These are phyloP conservation scores for Metopia argyrocephala DNA, from an alignment of 2,888 invertebrate species.

Conservation along the genomic window DNA sequence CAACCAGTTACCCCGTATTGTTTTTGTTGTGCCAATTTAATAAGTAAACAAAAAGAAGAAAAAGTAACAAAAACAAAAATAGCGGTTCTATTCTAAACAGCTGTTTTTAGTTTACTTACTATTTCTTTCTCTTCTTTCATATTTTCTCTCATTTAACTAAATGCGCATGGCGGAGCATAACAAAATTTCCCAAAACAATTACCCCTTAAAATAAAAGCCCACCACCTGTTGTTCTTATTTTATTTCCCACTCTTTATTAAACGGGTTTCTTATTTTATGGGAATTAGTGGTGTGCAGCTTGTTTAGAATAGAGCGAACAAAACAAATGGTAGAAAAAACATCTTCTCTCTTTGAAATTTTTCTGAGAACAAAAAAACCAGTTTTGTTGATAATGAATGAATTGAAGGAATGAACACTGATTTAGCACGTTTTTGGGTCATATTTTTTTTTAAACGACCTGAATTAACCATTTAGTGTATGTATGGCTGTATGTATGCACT, in stretches of 20 bases:
- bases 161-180: constrained; percentile 67
- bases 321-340: constrained; percentile 18
- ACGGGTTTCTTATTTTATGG: not conserved
- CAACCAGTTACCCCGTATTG: constrained; percentile 53
- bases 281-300: constrained; percentile 13
- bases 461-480: not conserved
- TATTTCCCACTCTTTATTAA: constrained; percentile 7
- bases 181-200: constrained; percentile 75
- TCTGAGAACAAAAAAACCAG: not conserved
- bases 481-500: constrained; percentile 21
- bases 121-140: constrained; percentile 43
- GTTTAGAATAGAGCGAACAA: constrained; percentile 59
- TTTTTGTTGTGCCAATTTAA: constrained; percentile 65
- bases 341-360: not conserved
- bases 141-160: constrained; percentile 39
- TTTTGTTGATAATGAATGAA: constrained; percentile 55
- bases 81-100: constrained; percentile 49
- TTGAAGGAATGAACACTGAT: not conserved
- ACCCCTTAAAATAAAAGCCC: constrained; percentile 68
- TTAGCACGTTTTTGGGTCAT: constrained; percentile 62
- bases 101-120: constrained; percentile 60
- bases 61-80: constrained; percentile 20
- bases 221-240: constrained; percentile 65
- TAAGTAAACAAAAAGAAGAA: constrained; percentile 54
- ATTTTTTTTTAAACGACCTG: constrained; percentile 35